These are phyloP conservation scores for Rattus rattus DNA, from an alignment of 2,113 vertebrate genomes.

Conservation along the genomic window DNA sequence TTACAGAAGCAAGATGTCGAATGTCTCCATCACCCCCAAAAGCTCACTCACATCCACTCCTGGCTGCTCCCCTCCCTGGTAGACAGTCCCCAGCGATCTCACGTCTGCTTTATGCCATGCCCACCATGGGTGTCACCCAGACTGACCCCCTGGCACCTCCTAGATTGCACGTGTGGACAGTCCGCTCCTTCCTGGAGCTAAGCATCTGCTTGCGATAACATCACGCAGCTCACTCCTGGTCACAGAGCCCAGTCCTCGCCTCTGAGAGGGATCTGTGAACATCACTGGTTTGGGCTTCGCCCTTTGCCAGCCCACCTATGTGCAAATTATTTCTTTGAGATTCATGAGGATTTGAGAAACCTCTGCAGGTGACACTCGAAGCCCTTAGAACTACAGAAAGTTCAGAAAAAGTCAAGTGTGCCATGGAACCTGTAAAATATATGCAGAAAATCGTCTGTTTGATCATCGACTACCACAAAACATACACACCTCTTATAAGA, in stretches of 20 bases:
- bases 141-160: fast-evolving
- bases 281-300: neutral
- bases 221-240: neutral
- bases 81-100: neutral
- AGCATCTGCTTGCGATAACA: neutral
- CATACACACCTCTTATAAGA: neutral
- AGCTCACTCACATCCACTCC: neutral
- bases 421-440: neutral
- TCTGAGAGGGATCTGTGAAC: neutral
- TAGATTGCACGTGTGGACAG: fast-evolving
- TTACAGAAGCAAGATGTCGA: neutral
- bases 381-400: neutral
- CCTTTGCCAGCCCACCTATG: neutral
- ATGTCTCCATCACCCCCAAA: neutral
- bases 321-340: neutral
- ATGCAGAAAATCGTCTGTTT: neutral
- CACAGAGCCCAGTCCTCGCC: neutral
- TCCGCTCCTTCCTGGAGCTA: neutral
- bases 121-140: neutral
- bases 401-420: neutral
- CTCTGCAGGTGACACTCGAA: neutral
- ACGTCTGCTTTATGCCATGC: fast-evolving
- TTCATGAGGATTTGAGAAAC: neutral
- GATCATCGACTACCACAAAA: neutral
- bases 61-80: fast-evolving